Evolutionary conservation across 2,113 vertebrate species (phyloP).

Genomic region (Oceanodroma tethys): DNA sequence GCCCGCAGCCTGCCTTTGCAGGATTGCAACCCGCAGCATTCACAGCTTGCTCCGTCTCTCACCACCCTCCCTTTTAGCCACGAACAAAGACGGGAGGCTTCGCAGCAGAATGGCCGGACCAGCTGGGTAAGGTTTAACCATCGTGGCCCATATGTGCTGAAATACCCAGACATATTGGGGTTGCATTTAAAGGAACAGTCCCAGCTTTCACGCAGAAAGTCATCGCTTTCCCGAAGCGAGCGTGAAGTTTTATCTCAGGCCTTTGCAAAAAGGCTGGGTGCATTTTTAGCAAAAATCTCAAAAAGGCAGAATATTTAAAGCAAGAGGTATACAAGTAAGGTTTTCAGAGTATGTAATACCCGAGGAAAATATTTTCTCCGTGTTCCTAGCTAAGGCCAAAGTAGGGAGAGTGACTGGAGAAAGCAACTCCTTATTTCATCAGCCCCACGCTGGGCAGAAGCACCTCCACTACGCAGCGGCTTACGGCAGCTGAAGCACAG

Average conservation of each 20-base stretch:
- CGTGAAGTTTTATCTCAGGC: neutral
- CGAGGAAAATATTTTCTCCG: neutral
- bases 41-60: slow-evolving; percentile 64
- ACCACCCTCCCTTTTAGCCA: slow-evolving; percentile 48
- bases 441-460: neutral
- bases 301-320: neutral
- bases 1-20: neutral
- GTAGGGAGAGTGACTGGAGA: neutral
- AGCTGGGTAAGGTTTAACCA: slow-evolving; percentile 52
- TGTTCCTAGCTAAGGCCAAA: neutral
- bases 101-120: slow-evolving; percentile 47
- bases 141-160: slow-evolving; percentile 63
- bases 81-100: slow-evolving; percentile 51
- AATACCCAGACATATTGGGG: slow-evolving; percentile 67
- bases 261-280: neutral
- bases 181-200: slow-evolving; percentile 42
- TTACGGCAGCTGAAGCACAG: accelerated
- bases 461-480: neutral
- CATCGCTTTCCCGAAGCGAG: neutral
- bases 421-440: neutral
- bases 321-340: neutral
- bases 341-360: neutral
- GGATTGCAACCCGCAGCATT: slow-evolving; percentile 33
- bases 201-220: neutral
- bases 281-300: neutral